A percentile compares a stretch with the other conserved stretches of the same genome.
These are phyloP conservation scores for Tholera decimalis DNA, from an alignment of 2,888 invertebrate species.

Conservation along the genomic window DNA sequence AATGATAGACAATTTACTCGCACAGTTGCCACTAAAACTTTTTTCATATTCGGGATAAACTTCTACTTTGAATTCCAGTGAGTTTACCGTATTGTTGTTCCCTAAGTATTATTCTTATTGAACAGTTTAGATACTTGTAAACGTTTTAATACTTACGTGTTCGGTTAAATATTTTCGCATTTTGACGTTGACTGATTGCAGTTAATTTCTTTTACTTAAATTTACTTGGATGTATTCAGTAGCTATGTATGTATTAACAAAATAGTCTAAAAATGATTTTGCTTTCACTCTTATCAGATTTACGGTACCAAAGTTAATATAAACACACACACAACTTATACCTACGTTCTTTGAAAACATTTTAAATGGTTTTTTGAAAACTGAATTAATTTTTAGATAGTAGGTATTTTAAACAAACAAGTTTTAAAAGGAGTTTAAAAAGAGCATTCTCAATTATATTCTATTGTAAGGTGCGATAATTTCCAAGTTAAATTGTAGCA, in stretches of 20 bases:
- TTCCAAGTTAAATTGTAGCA: too few relatives aligned
- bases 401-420: too few relatives aligned
- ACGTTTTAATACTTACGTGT: conserved; percentile 18
- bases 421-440: too few relatives aligned
- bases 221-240: neutral
- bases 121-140: neutral
- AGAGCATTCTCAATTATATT: too few relatives aligned
- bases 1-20: conserved; percentile 12
- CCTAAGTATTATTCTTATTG: conserved; percentile 6
- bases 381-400: neutral
- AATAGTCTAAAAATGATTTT: neutral
- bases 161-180: neutral
- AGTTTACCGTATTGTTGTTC: conserved; percentile 9
- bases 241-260: neutral
- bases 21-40: conserved; percentile 42
- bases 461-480: too few relatives aligned
- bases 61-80: conserved; percentile 19
- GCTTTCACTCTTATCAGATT: conserved; percentile 15
- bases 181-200: conserved; percentile 8
- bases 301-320: conserved; percentile 9
- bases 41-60: conserved; percentile 38
- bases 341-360: neutral
- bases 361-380: neutral
- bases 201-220: neutral
- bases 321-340: neutral